A percentile compares a stretch with the other conserved stretches of the same genome.
These are phyloP conservation scores for Procambarus clarkii DNA, from an alignment of 1,140 invertebrate genomes.

Conservation along the genomic window DNA sequence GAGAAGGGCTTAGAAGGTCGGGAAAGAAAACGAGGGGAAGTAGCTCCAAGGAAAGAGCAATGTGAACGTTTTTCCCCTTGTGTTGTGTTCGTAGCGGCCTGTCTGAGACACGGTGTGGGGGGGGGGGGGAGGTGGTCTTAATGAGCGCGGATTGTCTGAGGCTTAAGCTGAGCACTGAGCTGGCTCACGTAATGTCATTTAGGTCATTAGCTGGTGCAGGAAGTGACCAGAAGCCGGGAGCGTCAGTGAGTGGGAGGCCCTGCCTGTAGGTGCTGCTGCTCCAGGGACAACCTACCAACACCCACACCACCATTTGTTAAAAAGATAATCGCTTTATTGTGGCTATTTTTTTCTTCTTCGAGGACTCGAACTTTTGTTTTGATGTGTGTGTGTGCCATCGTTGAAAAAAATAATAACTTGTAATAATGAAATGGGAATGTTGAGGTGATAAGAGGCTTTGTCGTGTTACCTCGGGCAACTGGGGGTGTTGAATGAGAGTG, in stretches of 20 bases:
- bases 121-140: neutral
- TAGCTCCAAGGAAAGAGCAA: neutral
- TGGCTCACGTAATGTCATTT: conserved; percentile 64
- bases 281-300: neutral
- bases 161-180: neutral
- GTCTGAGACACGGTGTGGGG: neutral
- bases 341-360: neutral
- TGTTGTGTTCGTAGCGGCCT: neutral
- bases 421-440: too few species aligned
- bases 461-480: too few species aligned
- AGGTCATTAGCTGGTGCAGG: conserved; percentile 65
- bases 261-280: neutral
- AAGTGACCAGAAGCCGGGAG: conserved; percentile 60
- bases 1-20: neutral
- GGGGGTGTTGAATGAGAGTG: conserved; percentile 36
- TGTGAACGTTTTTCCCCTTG: neutral
- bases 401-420: too few species aligned
- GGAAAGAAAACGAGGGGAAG: neutral
- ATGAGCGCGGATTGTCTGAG: conserved; percentile 36
- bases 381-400: neutral
- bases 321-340: neutral
- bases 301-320: neutral
- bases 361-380: neutral
- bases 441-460: too few species aligned
- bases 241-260: conserved; percentile 28